phyloP scores from a whole-genome alignment of 2,797 vertebrate species.

The Xenops minutus region DNA sequence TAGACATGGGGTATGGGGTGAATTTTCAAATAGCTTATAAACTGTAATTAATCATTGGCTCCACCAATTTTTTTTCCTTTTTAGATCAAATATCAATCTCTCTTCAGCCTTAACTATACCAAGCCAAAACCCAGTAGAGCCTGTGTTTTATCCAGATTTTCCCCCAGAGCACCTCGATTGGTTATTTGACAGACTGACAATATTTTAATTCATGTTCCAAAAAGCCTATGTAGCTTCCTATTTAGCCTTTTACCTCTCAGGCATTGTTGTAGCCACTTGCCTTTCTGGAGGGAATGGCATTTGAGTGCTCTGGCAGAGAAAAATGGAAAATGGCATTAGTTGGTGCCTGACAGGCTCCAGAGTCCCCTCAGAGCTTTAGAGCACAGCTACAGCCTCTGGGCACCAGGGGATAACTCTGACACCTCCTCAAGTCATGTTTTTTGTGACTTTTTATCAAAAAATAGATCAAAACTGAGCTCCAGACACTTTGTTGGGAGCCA shows the following conservation, averaged over 20 bases:
- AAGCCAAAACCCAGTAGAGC: slow-evolving; percentile 2
- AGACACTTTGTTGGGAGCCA: neutral
- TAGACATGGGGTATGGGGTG: neutral
- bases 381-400: neutral
- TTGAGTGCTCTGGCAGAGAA: neutral
- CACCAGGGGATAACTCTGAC: neutral
- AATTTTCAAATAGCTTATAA: slow-evolving; percentile 8
- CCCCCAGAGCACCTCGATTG: neutral
- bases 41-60: slow-evolving; percentile 9
- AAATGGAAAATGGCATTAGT: neutral
- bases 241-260: slow-evolving; percentile 1
- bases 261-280: neutral
- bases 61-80: neutral
- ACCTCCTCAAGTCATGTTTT: neutral
- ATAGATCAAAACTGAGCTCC: neutral
- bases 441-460: slow-evolving; percentile 32
- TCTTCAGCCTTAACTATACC: neutral
- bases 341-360: neutral
- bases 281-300: neutral
- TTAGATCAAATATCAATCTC: slow-evolving; percentile 18
- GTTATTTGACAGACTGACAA: neutral
- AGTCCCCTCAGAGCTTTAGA: neutral
- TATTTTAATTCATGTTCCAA: neutral
- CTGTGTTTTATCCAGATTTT: neutral
- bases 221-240: neutral